Evolutionary conservation across 2,797 vertebrate genomes (phyloP), one percentile per base, ranked within the genome.

Genomic region (Lerista edwardsae): DNA sequence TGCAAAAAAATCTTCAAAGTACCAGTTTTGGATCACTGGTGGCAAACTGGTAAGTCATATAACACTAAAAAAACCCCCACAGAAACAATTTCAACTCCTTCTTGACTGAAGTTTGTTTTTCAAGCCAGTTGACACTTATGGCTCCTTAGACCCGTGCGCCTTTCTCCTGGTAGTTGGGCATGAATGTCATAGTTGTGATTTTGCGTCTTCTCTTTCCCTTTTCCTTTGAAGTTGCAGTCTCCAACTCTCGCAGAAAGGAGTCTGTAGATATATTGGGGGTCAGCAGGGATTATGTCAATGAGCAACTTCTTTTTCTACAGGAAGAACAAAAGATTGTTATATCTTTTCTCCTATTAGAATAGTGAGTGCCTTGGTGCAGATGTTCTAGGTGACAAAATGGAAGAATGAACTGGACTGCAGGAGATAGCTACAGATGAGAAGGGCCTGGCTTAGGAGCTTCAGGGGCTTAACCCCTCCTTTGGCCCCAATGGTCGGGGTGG

Each of bases 21-120:
- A 51, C 98, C 99, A 10, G 97, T 99, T 75, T 95, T 99, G 92
- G 99, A 99, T 94, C 99, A 99, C 89, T 99, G 99, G 99, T 99
- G 99, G 99, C 99, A 99, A 94, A 99, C 99, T 4, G 98, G 98
- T 99, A 94, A 96, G 97, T 87, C 27, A 61, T 9, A 55, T 3
- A 17, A n/a, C n/a, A n/a, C n/a, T n/a, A n/a, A n/a, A n/a, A n/a
- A n/a, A n/a, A n/a, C n/a, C n/a, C n/a, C n/a, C n/a, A 29, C 31
- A 79, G 15, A 47, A 39, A 65, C 9, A 21, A 27, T 64, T 51
- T 34, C 51, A 25, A 15, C 6, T 41, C 21, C 27, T 69, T n/a
- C 41, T 61, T 51, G 44, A 55, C 19, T 80, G 29, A 75, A 80
- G 8, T 75, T 80, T 80, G 29, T 39, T 74, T 44, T 89, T 59